A percentile compares a stretch with the other conserved stretches of the same genome.
Evolutionary conservation across 2,797 vertebrate genomes (phyloP).

Genomic region (Rallus crepitans): DNA sequence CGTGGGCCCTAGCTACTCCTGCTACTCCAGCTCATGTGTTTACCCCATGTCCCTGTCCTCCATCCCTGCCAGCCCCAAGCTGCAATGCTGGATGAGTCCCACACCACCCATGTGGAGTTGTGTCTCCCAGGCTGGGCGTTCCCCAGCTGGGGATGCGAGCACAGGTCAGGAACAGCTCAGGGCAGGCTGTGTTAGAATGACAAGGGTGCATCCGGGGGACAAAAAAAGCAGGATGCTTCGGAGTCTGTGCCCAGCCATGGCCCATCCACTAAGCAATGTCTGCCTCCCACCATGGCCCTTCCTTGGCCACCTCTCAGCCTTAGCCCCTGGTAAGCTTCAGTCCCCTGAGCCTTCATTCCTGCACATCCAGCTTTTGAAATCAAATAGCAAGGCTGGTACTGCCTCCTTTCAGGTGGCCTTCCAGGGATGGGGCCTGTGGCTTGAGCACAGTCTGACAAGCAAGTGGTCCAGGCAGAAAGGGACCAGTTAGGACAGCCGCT

Average conservation of each 20-base stretch:
- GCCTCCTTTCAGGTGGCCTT: neutral
- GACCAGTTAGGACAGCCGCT: neutral
- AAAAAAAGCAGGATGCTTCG: neutral
- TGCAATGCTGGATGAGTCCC: neutral
- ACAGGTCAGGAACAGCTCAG: neutral
- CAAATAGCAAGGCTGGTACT: neutral
- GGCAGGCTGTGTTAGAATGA: neutral
- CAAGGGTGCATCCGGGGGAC: neutral
- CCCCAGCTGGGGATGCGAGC: fast-evolving
- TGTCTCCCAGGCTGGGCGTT: neutral
- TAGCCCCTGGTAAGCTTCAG: neutral
- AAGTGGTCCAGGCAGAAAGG: neutral
- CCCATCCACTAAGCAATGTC: neutral
- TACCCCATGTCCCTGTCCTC: neutral
- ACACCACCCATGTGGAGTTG: fast-evolving
- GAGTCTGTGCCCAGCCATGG: neutral
- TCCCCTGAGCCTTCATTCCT: neutral
- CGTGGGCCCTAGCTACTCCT: neutral
- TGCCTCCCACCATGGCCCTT: neutral
- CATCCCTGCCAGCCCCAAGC: neutral
- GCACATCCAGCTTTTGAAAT: neutral
- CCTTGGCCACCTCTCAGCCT: neutral
- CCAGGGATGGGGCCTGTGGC: neutral
- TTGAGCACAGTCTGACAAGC: neutral
- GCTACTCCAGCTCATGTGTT: neutral